These are phyloP conservation scores for Lycorma delicatula DNA, from an alignment of 1,140 invertebrate species.

Conservation along the genomic window DNA sequence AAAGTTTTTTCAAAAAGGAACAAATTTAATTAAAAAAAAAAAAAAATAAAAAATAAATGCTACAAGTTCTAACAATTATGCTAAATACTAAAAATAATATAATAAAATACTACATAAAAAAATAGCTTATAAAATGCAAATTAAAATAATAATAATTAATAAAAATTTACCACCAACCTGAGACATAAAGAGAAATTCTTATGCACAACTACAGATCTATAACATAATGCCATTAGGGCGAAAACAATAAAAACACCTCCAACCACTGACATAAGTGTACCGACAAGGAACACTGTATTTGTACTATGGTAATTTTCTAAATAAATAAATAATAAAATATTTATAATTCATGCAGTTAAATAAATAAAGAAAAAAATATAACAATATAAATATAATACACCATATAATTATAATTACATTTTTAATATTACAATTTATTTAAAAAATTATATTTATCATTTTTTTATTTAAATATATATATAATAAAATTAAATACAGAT, in stretches of 20 bases:
- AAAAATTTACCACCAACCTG: constrained; percentile 66
- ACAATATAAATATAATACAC: too few species aligned
- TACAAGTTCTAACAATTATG: too few species aligned
- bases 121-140: constrained; percentile 9
- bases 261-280: constrained; percentile 95
- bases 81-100: neutral
- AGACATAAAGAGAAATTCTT: constrained; percentile 94
- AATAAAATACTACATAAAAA: constrained; percentile 6
- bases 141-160: constrained; percentile 14
- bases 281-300: constrained; percentile 92
- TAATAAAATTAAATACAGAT: too few species aligned
- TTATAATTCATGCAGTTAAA: too few species aligned
- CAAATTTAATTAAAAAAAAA: too few species aligned
- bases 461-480: too few species aligned
- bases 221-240: constrained; percentile 96
- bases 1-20: too few species aligned
- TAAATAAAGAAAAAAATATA: too few species aligned
- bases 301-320: constrained; percentile 86
- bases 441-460: too few species aligned
- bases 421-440: too few species aligned
- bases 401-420: too few species aligned
- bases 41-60: too few species aligned
- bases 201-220: constrained; percentile 97
- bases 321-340: constrained; percentile 8
- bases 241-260: constrained; percentile 97